phyloP scores from a whole-genome alignment of 2,888 invertebrate species.

The Coelopa pilipes region DNA sequence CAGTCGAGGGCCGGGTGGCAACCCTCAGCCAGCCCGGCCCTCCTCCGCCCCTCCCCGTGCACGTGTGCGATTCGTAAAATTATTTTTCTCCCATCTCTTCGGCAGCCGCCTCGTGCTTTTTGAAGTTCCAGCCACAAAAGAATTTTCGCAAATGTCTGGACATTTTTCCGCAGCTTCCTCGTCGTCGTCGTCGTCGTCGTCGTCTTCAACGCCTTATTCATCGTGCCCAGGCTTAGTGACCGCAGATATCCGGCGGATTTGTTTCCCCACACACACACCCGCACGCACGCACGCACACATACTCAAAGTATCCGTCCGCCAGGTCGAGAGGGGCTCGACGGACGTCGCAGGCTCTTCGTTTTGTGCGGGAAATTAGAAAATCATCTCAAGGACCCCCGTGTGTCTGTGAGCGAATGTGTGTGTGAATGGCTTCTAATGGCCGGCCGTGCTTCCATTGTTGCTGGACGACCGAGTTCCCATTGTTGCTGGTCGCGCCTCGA shows the following conservation, averaged over 20 bases:
- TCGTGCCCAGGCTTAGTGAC: constrained; percentile 38
- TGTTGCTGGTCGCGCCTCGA: too few species aligned
- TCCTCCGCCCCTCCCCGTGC: constrained; percentile 14
- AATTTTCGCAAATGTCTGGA: constrained; percentile 48
- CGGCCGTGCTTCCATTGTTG: too few species aligned
- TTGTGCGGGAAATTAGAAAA: constrained; percentile 5
- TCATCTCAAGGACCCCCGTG: constrained; percentile 12
- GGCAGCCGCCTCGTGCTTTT: constrained; percentile 6
- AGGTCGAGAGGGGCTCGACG: background rate
- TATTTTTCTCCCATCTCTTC: constrained; percentile 40
- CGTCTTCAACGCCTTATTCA: background rate
- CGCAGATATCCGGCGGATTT: constrained; percentile 32
- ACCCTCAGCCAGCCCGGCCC: constrained; percentile 14
- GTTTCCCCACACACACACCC: background rate
- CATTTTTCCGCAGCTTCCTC: constrained; percentile 26
- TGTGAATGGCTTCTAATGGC: too few species aligned
- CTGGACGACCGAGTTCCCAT: too few species aligned
- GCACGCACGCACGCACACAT: background rate
- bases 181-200: background rate
- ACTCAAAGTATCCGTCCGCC: background rate
- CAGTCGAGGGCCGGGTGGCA: background rate
- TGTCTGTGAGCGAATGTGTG: too few species aligned
- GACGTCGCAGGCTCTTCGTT: background rate
- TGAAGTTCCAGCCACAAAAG: constrained; percentile 36
- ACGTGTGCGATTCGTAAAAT: constrained; percentile 43